A percentile compares a stretch with the other conserved stretches of the same genome.
Evolutionary conservation across 2,888 invertebrate genomes (phyloP).

Genomic region (Leuctra nigra): DNA sequence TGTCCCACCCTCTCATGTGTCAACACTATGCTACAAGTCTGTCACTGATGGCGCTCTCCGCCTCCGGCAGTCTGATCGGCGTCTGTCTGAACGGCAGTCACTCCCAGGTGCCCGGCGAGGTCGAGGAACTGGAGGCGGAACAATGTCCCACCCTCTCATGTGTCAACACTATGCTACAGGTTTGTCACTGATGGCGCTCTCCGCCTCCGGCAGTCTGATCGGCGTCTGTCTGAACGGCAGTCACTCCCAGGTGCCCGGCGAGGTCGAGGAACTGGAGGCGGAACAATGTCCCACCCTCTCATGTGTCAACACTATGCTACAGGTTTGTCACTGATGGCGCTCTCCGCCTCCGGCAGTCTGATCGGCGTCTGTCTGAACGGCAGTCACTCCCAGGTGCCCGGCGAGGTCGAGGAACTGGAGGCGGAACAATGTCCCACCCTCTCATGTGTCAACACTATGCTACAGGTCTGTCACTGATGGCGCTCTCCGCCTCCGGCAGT

Average conservation of each 20-base stretch:
- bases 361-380: conserved; percentile 51
- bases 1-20: conserved; percentile 9
- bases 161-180: too few species aligned
- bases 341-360: conserved; percentile 52
- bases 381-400: conserved; percentile 32
- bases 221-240: conserved; percentile 50
- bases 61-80: conserved; percentile 52
- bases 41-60: conserved; percentile 57
- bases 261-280: too few species aligned
- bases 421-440: too few species aligned
- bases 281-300: too few species aligned
- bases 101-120: conserved; percentile 34
- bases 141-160: not conserved
- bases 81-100: conserved; percentile 47
- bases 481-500: conserved; percentile 50
- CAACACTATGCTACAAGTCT: too few species aligned
- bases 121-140: conserved; percentile 41
- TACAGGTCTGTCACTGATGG: conserved; percentile 52
- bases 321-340: conserved; percentile 58
- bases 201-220: conserved; percentile 52
- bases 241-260: conserved; percentile 30
- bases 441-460: too few species aligned
- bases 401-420: too few species aligned
- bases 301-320: too few species aligned
- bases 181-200: conserved; percentile 57